Evolutionary conservation across 2,888 invertebrate species (phyloP).

Genomic region (Drosophila paranaensis): DNA sequence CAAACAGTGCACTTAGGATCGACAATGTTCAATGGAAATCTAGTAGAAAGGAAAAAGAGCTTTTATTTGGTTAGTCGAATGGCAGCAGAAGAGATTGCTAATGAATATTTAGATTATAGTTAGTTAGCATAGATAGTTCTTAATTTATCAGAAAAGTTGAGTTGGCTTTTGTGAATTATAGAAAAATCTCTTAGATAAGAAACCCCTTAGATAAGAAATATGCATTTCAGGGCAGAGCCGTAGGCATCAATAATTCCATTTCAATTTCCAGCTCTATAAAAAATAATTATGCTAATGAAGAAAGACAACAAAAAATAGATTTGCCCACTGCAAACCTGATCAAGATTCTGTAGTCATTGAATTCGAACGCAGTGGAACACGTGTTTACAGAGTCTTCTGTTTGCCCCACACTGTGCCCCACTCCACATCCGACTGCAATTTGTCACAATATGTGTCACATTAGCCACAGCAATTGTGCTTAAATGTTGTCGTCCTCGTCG

Average conservation of each 20-base stretch:
- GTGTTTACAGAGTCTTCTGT: slow-evolving; percentile 57
- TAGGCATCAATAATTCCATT: not conserved
- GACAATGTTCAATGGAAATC: not conserved
- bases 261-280: not conserved
- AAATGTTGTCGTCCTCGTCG: slow-evolving; percentile 60
- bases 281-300: not conserved
- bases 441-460: slow-evolving; percentile 86
- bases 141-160: not conserved
- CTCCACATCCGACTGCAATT: slow-evolving; percentile 79
- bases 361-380: slow-evolving; percentile 52
- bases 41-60: not conserved
- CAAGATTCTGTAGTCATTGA: slow-evolving; percentile 32
- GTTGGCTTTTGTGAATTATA: too few relatives aligned
- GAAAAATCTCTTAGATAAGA: too few relatives aligned
- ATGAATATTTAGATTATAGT: not conserved
- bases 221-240: too few relatives aligned
- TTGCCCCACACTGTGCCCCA: not conserved
- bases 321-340: not conserved
- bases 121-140: not conserved
- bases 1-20: slow-evolving; percentile 2
- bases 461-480: slow-evolving; percentile 84
- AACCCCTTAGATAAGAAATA: too few relatives aligned
- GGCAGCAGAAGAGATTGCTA: too few relatives aligned
- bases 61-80: not conserved
- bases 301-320: slow-evolving; percentile 9